Conservation (phyloP, 2,888 invertebrate species). For the Nymphalis c-album region DNA sequence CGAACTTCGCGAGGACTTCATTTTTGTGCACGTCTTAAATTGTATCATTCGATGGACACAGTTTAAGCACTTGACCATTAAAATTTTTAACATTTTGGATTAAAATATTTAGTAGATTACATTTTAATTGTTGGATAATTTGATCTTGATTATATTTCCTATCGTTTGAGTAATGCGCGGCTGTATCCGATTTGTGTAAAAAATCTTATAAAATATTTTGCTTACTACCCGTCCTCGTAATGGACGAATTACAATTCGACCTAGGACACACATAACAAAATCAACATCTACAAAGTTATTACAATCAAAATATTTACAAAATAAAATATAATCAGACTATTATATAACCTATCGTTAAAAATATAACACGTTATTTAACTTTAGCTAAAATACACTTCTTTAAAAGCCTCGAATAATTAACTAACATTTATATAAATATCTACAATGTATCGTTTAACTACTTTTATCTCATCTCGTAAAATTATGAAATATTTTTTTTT, state of each 20-base stretch:
- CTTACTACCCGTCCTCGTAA: slow-evolving; percentile 23
- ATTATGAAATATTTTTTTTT: slow-evolving; percentile 4
- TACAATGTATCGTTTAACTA: slow-evolving; percentile 71
- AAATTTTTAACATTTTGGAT: slow-evolving; percentile 4
- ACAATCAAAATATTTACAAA: slow-evolving; percentile 61
- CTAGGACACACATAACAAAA: slow-evolving; percentile 34
- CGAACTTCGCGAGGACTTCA: slow-evolving; percentile 27
- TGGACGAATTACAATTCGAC: slow-evolving; percentile 34
- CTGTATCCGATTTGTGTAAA: slow-evolving; percentile 32
- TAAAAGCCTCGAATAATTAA: slow-evolving; percentile 64
- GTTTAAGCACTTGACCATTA: slow-evolving; percentile 6
- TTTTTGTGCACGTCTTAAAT: slow-evolving; percentile 17
- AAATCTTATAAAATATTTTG: slow-evolving; percentile 36
- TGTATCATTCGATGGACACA: not conserved
- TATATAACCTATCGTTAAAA: slow-evolving; percentile 34
- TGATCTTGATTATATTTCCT: slow-evolving; percentile 5
- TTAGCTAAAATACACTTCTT: slow-evolving; percentile 45
- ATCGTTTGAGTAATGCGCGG: slow-evolving; percentile 17
- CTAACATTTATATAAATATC: slow-evolving; percentile 75
- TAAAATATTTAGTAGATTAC: slow-evolving; percentile 11
- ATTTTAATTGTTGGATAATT: not conserved
- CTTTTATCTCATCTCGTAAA: slow-evolving; percentile 33
- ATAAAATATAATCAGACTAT: slow-evolving; percentile 38
- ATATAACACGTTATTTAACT: slow-evolving; percentile 26
- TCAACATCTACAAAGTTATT: slow-evolving; percentile 29